Evolutionary conservation across 2,888 invertebrate genomes (phyloP).

Genomic region (Cryptus armator): DNA sequence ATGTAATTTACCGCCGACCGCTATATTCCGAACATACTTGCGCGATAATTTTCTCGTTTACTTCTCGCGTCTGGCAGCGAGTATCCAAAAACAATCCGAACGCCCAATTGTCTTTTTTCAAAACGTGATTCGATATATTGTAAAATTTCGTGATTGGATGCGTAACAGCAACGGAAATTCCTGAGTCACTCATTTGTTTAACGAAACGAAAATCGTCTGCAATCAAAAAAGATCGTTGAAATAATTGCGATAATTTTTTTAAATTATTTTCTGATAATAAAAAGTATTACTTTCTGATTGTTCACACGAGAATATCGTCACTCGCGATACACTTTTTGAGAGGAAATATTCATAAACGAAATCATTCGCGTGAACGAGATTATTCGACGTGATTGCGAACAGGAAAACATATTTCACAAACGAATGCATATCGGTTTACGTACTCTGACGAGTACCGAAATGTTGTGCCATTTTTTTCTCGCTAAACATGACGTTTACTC

Average conservation of each 20-base stretch:
- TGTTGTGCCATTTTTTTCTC: neutral
- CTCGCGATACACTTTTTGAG: conserved; percentile 41
- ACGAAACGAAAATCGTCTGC: conserved; percentile 72
- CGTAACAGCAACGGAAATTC: conserved; percentile 72
- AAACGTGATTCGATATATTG: conserved; percentile 70
- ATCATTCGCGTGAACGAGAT: conserved; percentile 25
- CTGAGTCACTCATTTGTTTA: conserved; percentile 73
- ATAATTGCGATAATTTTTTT: neutral
- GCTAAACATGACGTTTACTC: neutral
- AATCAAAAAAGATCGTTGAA: neutral
- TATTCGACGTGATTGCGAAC: neutral
- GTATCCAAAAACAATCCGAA: conserved; percentile 77
- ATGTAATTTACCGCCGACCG: conserved; percentile 57
- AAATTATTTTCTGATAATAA: neutral
- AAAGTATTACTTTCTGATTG: conserved; percentile 46
- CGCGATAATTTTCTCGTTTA: conserved; percentile 57
- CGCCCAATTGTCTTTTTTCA: conserved; percentile 67
- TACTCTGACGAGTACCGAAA: neutral
- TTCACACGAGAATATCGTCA: conserved; percentile 59
- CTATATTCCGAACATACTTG: conserved; percentile 37
- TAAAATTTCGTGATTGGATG: conserved; percentile 63
- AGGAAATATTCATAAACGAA: conserved; percentile 56
- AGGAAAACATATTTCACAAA: conserved; percentile 19
- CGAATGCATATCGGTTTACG: conserved; percentile 18
- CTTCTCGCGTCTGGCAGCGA: conserved; percentile 68